These are phyloP conservation scores for Apostichopus japonicus DNA, from an alignment of 35 echinoderm and acorn worm species.

Conservation along the genomic window DNA sequence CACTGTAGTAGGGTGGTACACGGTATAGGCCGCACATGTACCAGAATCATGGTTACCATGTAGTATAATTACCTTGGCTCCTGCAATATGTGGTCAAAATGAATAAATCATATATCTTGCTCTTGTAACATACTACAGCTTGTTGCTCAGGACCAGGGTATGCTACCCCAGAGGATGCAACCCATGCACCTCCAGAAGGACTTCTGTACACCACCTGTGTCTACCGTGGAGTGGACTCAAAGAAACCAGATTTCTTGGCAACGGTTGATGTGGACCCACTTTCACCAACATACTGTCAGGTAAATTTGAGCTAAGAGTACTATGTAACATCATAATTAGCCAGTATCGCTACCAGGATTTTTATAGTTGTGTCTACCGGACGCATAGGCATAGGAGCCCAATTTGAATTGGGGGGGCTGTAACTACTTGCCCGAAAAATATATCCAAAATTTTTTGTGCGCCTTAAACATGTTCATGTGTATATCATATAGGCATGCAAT, in stretches of 20 bases:
- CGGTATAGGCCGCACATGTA: too few species aligned
- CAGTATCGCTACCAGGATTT: too few species aligned
- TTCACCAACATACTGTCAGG: conserved; percentile 86
- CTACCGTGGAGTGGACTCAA: conserved; percentile 74
- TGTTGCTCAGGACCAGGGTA: conserved; percentile 79
- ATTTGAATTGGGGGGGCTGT: too few species aligned
- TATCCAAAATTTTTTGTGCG: too few species aligned
- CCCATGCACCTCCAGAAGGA: conserved; percentile 74
- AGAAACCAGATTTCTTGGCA: conserved; percentile 90
- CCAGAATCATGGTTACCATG: too few species aligned
- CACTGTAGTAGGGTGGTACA: too few species aligned
- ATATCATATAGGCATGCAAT: too few species aligned
- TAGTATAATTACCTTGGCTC: too few species aligned
- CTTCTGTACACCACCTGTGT: conserved; percentile 84
- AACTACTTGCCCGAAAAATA: too few species aligned
- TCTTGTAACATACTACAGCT: not conserved
- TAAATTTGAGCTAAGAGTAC: not conserved
- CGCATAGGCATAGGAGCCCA: not conserved
- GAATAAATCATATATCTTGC: too few species aligned
- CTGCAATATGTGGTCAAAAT: too few species aligned
- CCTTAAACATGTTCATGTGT: not conserved
- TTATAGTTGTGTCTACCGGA: not conserved
- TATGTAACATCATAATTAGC: too few species aligned
- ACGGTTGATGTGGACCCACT: conserved; percentile 95
- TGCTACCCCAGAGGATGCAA: conserved; percentile 77